Conservation (phyloP, 2,113 vertebrate species). For the Clinocottus analis region DNA sequence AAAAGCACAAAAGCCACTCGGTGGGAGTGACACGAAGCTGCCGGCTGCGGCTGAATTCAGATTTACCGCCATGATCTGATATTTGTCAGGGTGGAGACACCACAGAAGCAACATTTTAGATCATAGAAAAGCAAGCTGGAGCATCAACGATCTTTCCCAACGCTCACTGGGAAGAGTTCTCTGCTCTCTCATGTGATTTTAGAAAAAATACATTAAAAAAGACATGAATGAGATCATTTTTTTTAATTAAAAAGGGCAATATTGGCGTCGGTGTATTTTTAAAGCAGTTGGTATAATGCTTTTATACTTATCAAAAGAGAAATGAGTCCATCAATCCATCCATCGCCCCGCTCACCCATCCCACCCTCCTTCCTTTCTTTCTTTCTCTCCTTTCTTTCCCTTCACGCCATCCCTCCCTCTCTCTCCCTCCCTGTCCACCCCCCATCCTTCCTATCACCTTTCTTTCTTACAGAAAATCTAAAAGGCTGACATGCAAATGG, state of each 20-base stretch:
- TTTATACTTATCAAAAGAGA: conserved; percentile 30
- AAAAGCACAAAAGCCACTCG: conserved; percentile 50
- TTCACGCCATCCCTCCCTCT: conserved; percentile 27
- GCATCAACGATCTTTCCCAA: not conserved
- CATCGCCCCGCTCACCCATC: conserved; percentile 26
- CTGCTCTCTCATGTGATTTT: not conserved
- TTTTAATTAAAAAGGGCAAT: not conserved
- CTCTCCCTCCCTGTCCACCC: conserved; percentile 24
- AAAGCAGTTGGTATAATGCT: conserved; percentile 9
- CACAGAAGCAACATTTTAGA: conserved; percentile 1
- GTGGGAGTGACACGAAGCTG: conserved; percentile 14
- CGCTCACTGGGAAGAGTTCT: rapidly evolving
- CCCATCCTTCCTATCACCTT: conserved; percentile 63
- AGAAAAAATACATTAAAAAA: not conserved
- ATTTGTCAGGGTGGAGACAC: not conserved
- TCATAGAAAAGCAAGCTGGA: not conserved
- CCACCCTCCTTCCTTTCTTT: not conserved
- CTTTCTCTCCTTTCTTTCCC: conserved; percentile 34
- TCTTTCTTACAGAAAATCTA: conserved; percentile 77
- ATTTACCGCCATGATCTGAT: not conserved
- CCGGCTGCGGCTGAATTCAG: not conserved
- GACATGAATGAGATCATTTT: not conserved
- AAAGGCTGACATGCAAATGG: conserved; percentile 82
- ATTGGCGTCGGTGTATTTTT: not conserved
- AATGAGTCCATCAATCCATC: conserved; percentile 29